Conservation (phyloP, 2,888 invertebrate species). For the Drosophila neonasuta region DNA sequence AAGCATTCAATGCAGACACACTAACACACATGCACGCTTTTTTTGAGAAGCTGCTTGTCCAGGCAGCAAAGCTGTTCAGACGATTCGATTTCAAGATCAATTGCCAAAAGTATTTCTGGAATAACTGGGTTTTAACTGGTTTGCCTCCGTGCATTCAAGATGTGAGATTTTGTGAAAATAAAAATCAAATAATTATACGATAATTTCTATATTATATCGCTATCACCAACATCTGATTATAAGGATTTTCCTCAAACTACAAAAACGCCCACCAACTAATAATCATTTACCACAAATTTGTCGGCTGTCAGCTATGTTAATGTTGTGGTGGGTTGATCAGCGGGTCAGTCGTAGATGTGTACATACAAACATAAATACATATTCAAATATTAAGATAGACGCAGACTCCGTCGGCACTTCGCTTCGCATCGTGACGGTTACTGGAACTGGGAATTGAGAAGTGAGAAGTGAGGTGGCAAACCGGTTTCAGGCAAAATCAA, state of each 20-base stretch:
- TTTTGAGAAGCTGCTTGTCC: conserved; percentile 39
- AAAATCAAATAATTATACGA: background rate
- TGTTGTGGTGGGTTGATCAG: conserved; percentile 40
- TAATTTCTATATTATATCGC: too few relatives aligned
- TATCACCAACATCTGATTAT: too few relatives aligned
- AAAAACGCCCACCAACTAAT: conserved; percentile 45
- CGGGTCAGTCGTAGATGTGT: conserved; percentile 48
- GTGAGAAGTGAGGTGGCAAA: conserved; percentile 38
- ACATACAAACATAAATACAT: conserved; percentile 2
- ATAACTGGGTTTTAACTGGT: conserved; percentile 45
- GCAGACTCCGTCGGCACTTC: conserved; percentile 33
- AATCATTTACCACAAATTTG: conserved; percentile 60
- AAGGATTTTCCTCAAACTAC: too few relatives aligned
- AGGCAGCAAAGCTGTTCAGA: conserved; percentile 37
- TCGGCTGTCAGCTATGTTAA: conserved; percentile 46
- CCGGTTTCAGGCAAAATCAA: conserved; percentile 77
- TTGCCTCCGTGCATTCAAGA: conserved; percentile 18
- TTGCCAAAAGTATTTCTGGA: conserved; percentile 16
- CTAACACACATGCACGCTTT: conserved; percentile 23
- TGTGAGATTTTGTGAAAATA: background rate
- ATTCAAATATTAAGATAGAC: conserved; percentile 25
- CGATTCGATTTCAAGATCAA: conserved; percentile 25
- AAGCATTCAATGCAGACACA: conserved; percentile 27
- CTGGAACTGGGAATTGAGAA: conserved; percentile 12
- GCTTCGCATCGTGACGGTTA: conserved; percentile 17